Percentiles rank a stretch among this genome's conserved stretches.
Conservation (phyloP, 1,140 invertebrate species). For the Tetragnatha versicolor region DNA sequence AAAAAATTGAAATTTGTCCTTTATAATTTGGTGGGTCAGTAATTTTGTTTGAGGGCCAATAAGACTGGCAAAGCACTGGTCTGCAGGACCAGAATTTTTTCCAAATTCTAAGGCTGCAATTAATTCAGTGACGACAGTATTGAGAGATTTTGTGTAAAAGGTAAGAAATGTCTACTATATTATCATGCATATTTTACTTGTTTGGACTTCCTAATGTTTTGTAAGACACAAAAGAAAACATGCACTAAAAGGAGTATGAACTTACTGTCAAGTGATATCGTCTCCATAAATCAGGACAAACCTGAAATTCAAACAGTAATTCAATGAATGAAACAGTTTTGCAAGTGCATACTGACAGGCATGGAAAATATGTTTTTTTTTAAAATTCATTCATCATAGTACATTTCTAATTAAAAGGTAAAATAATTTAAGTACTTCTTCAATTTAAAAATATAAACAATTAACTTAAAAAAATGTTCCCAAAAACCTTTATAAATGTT, state of each 20-base stretch:
- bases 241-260: neutral
- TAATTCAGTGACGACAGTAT: neutral
- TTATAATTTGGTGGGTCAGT: too few species aligned
- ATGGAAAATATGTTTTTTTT: too few species aligned
- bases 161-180: neutral
- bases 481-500: neutral
- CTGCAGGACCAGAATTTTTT: neutral
- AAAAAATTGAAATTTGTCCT: too few species aligned
- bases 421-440: neutral
- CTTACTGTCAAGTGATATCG: slow-evolving; percentile 54
- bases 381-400: too few species aligned
- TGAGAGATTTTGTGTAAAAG: neutral
- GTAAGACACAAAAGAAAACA: neutral
- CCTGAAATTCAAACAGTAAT: neutral
- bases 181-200: neutral
- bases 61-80: too few species aligned
- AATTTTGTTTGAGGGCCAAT: too few species aligned
- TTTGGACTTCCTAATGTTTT: neutral
- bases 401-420: neutral
- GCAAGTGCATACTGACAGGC: neutral
- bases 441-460: neutral
- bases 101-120: neutral
- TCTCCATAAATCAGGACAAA: slow-evolving; percentile 54
- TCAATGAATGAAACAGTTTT: neutral
- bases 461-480: neutral